phyloP scores from a whole-genome alignment of 2,113 vertebrate species.

The Phainopepla nitens region DNA sequence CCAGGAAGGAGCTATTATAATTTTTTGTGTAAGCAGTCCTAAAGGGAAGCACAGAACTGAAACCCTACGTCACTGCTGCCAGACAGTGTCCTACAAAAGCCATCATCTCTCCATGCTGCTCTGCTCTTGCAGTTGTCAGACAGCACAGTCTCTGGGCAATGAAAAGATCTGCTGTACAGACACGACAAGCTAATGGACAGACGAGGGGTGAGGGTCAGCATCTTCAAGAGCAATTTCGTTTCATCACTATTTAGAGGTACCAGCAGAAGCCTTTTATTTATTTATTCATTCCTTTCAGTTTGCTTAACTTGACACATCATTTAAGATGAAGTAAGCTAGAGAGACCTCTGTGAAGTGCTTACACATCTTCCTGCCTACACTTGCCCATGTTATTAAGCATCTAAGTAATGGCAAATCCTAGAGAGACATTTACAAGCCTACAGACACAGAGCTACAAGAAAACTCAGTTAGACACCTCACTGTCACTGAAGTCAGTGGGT shows the following conservation, averaged over 20 bases:
- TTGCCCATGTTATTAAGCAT: background rate
- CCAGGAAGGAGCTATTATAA: background rate
- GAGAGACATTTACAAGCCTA: background rate
- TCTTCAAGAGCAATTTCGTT: background rate
- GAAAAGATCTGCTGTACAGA: background rate
- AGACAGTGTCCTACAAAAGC: background rate
- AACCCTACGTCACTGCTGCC: background rate
- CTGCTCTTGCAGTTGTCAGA: background rate
- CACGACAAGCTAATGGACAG: background rate
- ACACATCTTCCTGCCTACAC: background rate
- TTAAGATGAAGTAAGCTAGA: background rate
- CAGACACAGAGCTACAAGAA: background rate
- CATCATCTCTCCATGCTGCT: background rate
- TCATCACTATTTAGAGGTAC: background rate
- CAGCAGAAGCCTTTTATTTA: background rate
- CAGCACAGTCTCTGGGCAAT: background rate
- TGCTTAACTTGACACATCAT: background rate
- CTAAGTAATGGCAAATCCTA: background rate
- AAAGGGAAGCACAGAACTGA: background rate
- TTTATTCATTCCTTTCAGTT: background rate
- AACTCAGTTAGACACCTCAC: background rate
- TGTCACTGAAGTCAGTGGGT: background rate
- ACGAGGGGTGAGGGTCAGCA: background rate
- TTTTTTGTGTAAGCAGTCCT: background rate
- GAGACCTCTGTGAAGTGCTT: background rate